phyloP scores from a whole-genome alignment of 2,113 vertebrate genomes.

The Lepus europaeus region DNA sequence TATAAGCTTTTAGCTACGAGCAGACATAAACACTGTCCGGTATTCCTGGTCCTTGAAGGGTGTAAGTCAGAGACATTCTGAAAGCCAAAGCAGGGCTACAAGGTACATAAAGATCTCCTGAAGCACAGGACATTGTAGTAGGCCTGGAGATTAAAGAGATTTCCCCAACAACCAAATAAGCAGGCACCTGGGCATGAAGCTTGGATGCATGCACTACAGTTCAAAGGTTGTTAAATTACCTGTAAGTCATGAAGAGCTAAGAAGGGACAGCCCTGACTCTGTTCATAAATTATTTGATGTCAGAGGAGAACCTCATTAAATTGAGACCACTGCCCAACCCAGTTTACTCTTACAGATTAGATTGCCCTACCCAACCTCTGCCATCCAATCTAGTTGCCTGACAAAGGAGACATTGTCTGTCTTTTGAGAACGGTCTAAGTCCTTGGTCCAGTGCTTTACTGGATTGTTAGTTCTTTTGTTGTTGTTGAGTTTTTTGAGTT shows the following conservation, averaged over 20 bases:
- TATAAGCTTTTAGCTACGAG: neutral
- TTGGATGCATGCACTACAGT: neutral
- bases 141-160: neutral
- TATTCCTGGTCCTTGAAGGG: neutral
- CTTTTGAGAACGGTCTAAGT: too few relatives aligned
- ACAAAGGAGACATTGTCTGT: neutral
- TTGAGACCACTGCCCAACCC: neutral
- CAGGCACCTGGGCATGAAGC: neutral
- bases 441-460: too few relatives aligned
- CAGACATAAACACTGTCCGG: neutral
- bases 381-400: neutral
- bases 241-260: neutral
- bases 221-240: neutral
- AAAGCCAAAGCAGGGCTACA: neutral
- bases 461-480: too few relatives aligned
- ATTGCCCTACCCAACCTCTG: neutral
- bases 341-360: neutral
- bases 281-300: neutral
- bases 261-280: neutral
- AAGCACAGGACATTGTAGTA: neutral
- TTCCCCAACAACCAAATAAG: neutral
- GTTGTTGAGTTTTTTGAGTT: too few relatives aligned
- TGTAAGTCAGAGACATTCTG: neutral
- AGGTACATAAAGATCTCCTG: neutral
- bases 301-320: neutral